phyloP scores from a whole-genome alignment of 2,797 vertebrate genomes.

The Sebastes matsubarae region DNA sequence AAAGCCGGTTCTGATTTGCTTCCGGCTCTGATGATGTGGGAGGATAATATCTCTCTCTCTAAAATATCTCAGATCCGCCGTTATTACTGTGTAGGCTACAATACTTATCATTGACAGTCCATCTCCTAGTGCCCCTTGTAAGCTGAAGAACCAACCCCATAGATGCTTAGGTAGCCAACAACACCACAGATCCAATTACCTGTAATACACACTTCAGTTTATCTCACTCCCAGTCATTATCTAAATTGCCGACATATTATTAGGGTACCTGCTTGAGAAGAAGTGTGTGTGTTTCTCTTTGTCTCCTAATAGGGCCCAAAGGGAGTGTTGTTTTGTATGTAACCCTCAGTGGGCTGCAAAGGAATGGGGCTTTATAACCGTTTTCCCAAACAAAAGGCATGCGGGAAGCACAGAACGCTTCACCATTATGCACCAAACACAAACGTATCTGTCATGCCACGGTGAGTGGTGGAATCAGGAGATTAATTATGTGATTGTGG shows the following conservation, averaged over 20 bases:
- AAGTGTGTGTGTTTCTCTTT: constrained; percentile 77
- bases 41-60: not conserved
- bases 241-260: constrained; percentile 99
- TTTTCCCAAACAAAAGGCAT: constrained; percentile 84
- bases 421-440: constrained; percentile 77
- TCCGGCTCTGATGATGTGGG: constrained; percentile 30
- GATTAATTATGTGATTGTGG: constrained; percentile 80
- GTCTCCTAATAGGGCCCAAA: constrained; percentile 93
- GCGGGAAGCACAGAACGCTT: constrained; percentile 53
- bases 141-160: constrained; percentile 30
- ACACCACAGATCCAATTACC: constrained; percentile 93
- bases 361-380: constrained; percentile 81
- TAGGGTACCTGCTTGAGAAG: constrained; percentile 83
- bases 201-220: constrained; percentile 96
- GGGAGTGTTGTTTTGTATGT: constrained; percentile 94
- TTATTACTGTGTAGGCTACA: constrained; percentile 39
- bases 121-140: constrained; percentile 49
- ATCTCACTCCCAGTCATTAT: constrained; percentile 98
- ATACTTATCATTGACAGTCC: constrained; percentile 62
- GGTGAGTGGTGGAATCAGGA: constrained; percentile 75
- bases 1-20: constrained; percentile 43
- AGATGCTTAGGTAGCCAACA: constrained; percentile 78
- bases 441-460: constrained; percentile 78
- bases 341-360: constrained; percentile 92
- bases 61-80: constrained; percentile 48